Conservation (phyloP, 2,797 vertebrate genomes). For the Catostomus latipinnis region DNA sequence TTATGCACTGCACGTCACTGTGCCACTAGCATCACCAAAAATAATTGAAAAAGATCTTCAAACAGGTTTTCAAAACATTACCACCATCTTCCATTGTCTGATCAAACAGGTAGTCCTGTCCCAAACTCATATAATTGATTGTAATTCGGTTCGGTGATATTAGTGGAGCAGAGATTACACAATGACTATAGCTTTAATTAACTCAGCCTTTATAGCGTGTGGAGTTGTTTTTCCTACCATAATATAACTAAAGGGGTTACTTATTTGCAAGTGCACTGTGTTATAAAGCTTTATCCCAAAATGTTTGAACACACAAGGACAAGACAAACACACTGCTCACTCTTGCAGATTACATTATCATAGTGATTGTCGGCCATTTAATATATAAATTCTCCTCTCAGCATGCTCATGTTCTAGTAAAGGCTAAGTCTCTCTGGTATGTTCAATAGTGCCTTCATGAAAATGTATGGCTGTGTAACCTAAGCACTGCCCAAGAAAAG, state of each 20-base stretch:
- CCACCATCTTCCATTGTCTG: too few species aligned
- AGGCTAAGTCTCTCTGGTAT: constrained; percentile 16
- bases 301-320: neutral
- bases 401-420: neutral
- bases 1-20: too few species aligned
- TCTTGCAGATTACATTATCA: neutral
- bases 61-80: too few species aligned
- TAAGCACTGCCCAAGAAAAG: constrained; percentile 26
- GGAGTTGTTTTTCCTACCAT: neutral
- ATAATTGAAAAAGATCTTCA: too few species aligned
- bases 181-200: too few species aligned
- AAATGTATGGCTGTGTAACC: constrained; percentile 34
- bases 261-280: constrained; percentile 10
- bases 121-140: too few species aligned
- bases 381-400: neutral
- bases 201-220: too few species aligned
- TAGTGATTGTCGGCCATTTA: neutral
- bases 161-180: too few species aligned
- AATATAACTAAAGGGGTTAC: neutral
- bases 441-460: constrained; percentile 1
- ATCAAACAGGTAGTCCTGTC: too few species aligned
- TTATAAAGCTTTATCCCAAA: neutral
- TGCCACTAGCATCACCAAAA: too few species aligned
- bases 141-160: too few species aligned
- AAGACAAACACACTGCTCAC: neutral